Percentiles rank a stretch among this genome's conserved stretches.
Evolutionary conservation across 2,888 invertebrate genomes (phyloP).

Genomic region (Leptinotarsa tumamoca): DNA sequence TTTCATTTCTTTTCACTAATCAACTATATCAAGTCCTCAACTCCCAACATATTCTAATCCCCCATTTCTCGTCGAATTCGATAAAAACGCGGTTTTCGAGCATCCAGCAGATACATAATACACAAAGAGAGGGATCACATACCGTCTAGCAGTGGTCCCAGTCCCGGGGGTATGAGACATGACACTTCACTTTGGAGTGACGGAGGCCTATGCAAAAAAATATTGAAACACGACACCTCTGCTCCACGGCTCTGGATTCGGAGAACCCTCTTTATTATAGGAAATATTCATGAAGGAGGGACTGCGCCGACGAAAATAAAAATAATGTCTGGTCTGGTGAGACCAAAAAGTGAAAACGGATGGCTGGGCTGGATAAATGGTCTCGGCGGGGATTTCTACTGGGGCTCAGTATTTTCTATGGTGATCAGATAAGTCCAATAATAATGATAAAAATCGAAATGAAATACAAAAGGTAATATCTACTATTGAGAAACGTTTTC

Average conservation of each 20-base stretch:
- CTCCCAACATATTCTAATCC: background rate
- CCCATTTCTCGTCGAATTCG: background rate
- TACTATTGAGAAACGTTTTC: too few relatives aligned
- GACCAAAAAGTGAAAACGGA: slow-evolving; percentile 42
- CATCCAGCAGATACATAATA: slow-evolving; percentile 58
- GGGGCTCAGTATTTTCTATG: background rate
- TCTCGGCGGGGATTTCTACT: slow-evolving; percentile 26
- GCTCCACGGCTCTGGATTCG: slow-evolving; percentile 25
- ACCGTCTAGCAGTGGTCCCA: slow-evolving; percentile 51
- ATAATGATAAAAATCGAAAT: too few relatives aligned
- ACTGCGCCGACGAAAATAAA: slow-evolving; percentile 29
- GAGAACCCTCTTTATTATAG: slow-evolving; percentile 40
- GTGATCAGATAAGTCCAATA: too few relatives aligned
- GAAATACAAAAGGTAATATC: too few relatives aligned
- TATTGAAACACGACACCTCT: slow-evolving; percentile 63
- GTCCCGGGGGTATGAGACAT: slow-evolving; percentile 63
- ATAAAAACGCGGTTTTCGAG: slow-evolving; percentile 36
- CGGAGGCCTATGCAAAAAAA: slow-evolving; percentile 61
- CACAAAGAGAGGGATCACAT: slow-evolving; percentile 50
- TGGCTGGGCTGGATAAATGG: slow-evolving; percentile 20
- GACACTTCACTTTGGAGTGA: slow-evolving; percentile 66
- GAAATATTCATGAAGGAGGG: slow-evolving; percentile 42
- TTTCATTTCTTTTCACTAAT: background rate
- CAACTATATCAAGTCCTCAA: background rate
- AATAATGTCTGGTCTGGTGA: slow-evolving; percentile 36